Evolutionary conservation across 2,888 invertebrate species (phyloP).

Genomic region (Aleiodes alternator): DNA sequence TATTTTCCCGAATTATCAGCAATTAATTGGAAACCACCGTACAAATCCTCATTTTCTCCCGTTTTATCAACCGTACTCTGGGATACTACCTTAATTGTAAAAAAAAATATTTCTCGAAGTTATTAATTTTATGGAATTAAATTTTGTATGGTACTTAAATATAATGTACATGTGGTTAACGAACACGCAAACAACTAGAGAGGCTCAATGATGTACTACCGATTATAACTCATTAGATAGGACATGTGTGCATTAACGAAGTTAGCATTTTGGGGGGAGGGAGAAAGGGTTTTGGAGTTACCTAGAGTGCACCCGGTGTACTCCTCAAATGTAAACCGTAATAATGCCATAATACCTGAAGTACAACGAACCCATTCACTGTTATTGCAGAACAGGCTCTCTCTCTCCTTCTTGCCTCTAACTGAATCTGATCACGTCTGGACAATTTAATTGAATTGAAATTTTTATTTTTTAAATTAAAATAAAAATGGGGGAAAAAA

Average conservation of each 20-base stretch:
- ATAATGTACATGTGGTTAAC: conserved; percentile 3
- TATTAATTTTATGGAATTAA: not conserved
- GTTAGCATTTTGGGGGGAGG: not conserved
- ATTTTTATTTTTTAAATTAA: not conserved
- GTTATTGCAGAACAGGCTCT: conserved; percentile 6
- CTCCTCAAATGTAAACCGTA: conserved; percentile 33
- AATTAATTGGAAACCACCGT: too few relatives aligned
- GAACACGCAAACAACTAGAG: not conserved
- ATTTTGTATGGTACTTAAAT: not conserved
- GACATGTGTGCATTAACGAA: conserved; percentile 30
- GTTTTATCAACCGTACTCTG: too few relatives aligned
- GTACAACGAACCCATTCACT: conserved; percentile 27
- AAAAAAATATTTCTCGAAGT: too few relatives aligned
- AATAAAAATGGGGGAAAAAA: conserved; percentile 1
- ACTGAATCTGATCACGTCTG: conserved; percentile 23
- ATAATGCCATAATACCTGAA: conserved; percentile 38
- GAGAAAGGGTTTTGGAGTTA: not conserved
- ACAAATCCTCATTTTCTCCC: too few relatives aligned
- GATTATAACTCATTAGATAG: conserved; percentile 32
- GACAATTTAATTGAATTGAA: conserved; percentile 18
- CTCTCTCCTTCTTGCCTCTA: not conserved
- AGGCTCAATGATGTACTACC: conserved; percentile 13
- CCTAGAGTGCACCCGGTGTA: conserved; percentile 20
- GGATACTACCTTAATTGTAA: too few relatives aligned
- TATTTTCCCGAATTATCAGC: too few relatives aligned